Conservation (phyloP, 2,888 invertebrate species). For the Lottia gigantea region DNA sequence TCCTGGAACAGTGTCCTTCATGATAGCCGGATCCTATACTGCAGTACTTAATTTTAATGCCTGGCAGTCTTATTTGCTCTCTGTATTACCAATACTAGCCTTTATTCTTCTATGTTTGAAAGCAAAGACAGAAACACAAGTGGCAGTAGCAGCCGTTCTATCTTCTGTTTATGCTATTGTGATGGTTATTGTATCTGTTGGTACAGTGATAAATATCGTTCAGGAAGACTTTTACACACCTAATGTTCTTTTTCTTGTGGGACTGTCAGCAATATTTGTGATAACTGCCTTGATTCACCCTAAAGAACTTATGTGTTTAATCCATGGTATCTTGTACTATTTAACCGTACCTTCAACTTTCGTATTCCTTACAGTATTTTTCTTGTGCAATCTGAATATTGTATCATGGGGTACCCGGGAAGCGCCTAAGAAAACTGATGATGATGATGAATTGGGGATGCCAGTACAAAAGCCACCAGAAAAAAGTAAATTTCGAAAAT, state of each 20-base stretch:
- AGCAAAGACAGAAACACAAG: conserved; percentile 90
- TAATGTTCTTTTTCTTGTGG: conserved; percentile 44
- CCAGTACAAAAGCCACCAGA: conserved; percentile 82
- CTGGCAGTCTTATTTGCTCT: conserved; percentile 94
- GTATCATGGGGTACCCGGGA: conserved; percentile 95
- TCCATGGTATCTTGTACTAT: conserved; percentile 81
- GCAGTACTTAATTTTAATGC: conserved; percentile 96
- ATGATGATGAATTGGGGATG: conserved; percentile 75
- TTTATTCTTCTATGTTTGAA: conserved; percentile 95
- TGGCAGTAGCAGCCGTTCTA: conserved; percentile 67
- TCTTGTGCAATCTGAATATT: conserved; percentile 90
- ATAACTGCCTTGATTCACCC: conserved; percentile 96
- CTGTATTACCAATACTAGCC: conserved; percentile 87
- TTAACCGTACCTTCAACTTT: conserved; percentile 95
- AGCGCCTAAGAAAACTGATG: conserved; percentile 67
- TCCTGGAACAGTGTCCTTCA: conserved; percentile 48
- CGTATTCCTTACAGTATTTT: conserved; percentile 89
- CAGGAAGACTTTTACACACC: conserved; percentile 80
- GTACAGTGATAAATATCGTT: conserved; percentile 94
- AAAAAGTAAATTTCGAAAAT: conserved; percentile 72
- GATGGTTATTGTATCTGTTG: conserved; percentile 99
- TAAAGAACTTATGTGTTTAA: conserved; percentile 75
- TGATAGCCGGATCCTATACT: conserved; percentile 97
- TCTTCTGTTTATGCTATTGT: conserved; percentile 93
- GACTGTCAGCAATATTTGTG: conserved; percentile 90